phyloP scores from a whole-genome alignment of 2,888 invertebrate genomes.

The Eustalomyia histrio region DNA sequence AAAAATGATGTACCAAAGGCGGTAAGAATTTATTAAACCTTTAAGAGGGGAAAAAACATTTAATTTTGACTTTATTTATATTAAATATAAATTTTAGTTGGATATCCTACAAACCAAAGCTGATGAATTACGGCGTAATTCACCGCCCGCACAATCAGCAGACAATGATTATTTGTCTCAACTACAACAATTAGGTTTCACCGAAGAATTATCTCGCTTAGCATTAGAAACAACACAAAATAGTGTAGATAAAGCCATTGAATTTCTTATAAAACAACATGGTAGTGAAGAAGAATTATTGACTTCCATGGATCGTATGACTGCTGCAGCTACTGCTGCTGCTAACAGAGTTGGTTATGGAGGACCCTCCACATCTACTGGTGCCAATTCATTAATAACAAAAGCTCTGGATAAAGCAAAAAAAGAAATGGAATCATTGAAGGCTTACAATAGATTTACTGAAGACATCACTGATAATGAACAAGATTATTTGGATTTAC shows the following conservation, averaged over 20 bases:
- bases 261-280: slow-evolving; percentile 80
- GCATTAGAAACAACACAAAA: slow-evolving; percentile 82
- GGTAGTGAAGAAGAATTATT: slow-evolving; percentile 71
- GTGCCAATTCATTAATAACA: slow-evolving; percentile 64
- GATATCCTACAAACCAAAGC: slow-evolving; percentile 73
- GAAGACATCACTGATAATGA: slow-evolving; percentile 82
- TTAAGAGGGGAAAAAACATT: too few species aligned
- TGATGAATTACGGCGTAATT: slow-evolving; percentile 68
- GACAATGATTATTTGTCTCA: slow-evolving; percentile 68
- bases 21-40: slow-evolving; percentile 80
- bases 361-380: slow-evolving; percentile 69
- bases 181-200: slow-evolving; percentile 83
- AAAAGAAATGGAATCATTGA: slow-evolving; percentile 72
- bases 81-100: slow-evolving; percentile 67
- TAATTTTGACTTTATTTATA: neutral
- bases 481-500: slow-evolving; percentile 87
- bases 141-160: slow-evolving; percentile 61
- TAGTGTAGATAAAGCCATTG: slow-evolving; percentile 82
- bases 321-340: slow-evolving; percentile 67
- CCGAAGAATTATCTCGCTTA: slow-evolving; percentile 80
- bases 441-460: slow-evolving; percentile 83
- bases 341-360: slow-evolving; percentile 15
- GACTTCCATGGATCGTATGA: slow-evolving; percentile 74
- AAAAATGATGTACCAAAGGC: slow-evolving; percentile 87
- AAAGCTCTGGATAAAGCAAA: slow-evolving; percentile 70